Percentiles rank a stretch among this genome's conserved stretches.
Conservation (phyloP, 2,113 vertebrate species). For the Platichthys flesus region DNA sequence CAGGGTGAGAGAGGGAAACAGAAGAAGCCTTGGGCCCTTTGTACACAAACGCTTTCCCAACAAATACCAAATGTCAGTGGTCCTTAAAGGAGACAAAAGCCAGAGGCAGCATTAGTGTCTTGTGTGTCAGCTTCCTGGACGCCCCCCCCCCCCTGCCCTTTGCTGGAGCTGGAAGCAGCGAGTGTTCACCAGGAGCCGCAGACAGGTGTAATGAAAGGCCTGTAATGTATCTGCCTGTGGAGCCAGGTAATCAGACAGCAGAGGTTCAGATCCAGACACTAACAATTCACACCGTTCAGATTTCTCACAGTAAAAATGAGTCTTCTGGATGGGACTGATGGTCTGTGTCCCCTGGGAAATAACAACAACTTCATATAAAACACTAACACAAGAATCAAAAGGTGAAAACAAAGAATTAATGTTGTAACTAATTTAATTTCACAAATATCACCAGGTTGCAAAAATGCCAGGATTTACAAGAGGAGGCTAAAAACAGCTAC, state of each 20-base stretch:
- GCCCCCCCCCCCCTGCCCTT: slow-evolving; percentile 54
- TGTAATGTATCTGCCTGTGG: slow-evolving; percentile 24
- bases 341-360: not conserved
- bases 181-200: slow-evolving; percentile 22
- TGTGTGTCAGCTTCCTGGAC: slow-evolving; percentile 59
- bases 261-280: slow-evolving; percentile 4
- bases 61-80: slow-evolving; percentile 68
- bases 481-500: too few relatives aligned
- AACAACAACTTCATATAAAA: not conserved
- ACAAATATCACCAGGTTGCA: too few relatives aligned
- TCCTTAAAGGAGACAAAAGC: slow-evolving; percentile 59
- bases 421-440: not conserved
- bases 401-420: not conserved
- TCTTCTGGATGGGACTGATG: too few relatives aligned
- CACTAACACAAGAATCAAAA: not conserved
- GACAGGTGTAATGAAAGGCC: slow-evolving; percentile 27
- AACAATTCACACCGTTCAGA: not conserved
- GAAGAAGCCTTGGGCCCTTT: slow-evolving; percentile 30
- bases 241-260: not conserved
- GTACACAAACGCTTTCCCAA: slow-evolving; percentile 45
- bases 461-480: too few relatives aligned
- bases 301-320: not conserved
- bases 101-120: slow-evolving; percentile 66
- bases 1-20: not conserved
- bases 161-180: slow-evolving; percentile 43